Evolutionary conservation across 2,113 vertebrate genomes (phyloP).

Genomic region (Clinocottus analis): DNA sequence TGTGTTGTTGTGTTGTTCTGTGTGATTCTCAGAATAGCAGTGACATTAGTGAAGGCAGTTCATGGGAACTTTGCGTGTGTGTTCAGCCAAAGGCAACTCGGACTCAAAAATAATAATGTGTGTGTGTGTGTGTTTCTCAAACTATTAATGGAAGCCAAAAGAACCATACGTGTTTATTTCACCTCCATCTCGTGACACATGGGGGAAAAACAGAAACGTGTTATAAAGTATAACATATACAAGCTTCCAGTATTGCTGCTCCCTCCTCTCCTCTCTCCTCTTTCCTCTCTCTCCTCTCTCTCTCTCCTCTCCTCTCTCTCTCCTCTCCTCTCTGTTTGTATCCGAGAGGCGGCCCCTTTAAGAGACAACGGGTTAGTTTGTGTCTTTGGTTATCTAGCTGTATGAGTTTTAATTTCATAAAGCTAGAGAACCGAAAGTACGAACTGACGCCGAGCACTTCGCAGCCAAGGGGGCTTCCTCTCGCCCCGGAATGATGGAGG

Average conservation of each 20-base stretch:
- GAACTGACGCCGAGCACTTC: conserved; percentile 85
- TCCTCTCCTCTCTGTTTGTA: conserved; percentile 41
- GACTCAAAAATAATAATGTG: background rate
- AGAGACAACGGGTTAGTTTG: conserved; percentile 88
- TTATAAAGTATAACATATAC: background rate
- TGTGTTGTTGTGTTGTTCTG: background rate
- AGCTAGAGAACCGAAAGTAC: conserved; percentile 99
- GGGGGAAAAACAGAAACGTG: background rate
- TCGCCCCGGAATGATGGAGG: conserved; percentile 47
- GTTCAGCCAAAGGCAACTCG: background rate
- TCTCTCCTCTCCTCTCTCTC: conserved; percentile 41
- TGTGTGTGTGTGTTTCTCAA: background rate
- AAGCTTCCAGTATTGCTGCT: conserved; percentile 10
- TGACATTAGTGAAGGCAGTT: background rate
- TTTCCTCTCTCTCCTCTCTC: conserved; percentile 25
- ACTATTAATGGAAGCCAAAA: background rate
- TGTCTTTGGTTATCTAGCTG: conserved; percentile 99
- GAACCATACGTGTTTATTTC: background rate
- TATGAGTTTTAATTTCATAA: conserved; percentile 99
- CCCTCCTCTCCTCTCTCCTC: conserved; percentile 37
- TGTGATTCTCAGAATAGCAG: background rate
- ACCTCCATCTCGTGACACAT: background rate
- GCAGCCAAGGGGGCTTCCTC: conserved; percentile 46
- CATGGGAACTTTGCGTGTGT: conserved; percentile 37
- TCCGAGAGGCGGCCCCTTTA: conserved; percentile 81